These are phyloP conservation scores for Oncorhynchus masou DNA, from an alignment of 2,113 vertebrate species.

Conservation along the genomic window DNA sequence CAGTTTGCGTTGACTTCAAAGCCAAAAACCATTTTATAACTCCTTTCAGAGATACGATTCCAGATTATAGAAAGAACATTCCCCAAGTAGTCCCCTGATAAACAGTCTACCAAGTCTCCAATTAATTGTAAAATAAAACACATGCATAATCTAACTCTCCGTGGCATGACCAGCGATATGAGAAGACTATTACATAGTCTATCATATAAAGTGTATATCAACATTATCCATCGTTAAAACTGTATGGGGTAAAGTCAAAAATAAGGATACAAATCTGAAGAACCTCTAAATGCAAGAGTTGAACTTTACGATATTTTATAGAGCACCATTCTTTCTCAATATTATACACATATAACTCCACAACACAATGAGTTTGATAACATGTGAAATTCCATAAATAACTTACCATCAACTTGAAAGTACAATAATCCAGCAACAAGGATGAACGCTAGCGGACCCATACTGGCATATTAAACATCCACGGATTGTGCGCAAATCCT, in stretches of 20 bases:
- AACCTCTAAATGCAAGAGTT: not conserved
- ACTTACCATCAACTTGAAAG: constrained; percentile 91
- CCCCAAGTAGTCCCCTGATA: not conserved
- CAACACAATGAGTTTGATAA: not conserved
- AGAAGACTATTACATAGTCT: too few species aligned
- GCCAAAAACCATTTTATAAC: not conserved
- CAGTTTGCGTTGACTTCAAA: not conserved
- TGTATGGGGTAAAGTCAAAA: not conserved
- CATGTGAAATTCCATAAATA: constrained; percentile 12
- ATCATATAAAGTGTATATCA: too few species aligned
- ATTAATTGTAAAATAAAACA: not conserved
- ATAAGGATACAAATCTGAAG: not conserved
- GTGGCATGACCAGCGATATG: too few species aligned
- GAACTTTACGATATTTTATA: not conserved
- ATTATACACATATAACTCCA: not conserved
- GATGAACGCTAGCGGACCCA: constrained; percentile 90
- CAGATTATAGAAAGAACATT: not conserved
- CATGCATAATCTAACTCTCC: too few species aligned
- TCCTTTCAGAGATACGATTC: not conserved
- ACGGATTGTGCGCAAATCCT: constrained; percentile 79
- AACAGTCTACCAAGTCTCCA: not conserved
- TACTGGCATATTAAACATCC: constrained; percentile 94
- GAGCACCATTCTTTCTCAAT: not conserved
- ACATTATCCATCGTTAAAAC: not conserved
- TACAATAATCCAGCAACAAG: constrained; percentile 90